Evolutionary conservation across 2,888 invertebrate genomes (phyloP).

Genomic region (Caenorhabditis sinica): DNA sequence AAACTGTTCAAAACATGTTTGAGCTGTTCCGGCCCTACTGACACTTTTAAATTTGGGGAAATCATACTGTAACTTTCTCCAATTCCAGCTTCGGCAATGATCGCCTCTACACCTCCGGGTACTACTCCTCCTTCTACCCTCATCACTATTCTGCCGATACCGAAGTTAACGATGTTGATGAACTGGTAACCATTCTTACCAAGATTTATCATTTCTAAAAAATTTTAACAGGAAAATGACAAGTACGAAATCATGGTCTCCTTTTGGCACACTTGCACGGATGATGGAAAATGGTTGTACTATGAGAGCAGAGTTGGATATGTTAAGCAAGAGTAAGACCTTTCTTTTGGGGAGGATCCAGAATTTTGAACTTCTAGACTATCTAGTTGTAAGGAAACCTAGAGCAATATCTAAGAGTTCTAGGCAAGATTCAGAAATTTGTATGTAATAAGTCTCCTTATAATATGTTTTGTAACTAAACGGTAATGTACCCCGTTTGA

Average conservation of each 20-base stretch:
- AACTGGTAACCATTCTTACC: not conserved
- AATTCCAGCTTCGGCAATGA: not conserved
- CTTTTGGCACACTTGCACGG: constrained; percentile 1
- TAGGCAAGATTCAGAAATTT: no score
- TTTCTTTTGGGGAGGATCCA: not conserved
- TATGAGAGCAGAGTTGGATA: constrained; percentile 10
- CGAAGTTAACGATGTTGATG: not conserved
- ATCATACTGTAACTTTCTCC: no score
- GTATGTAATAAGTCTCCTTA: no score
- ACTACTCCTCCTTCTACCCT: not conserved
- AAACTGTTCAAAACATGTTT: no score
- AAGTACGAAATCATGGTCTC: constrained; percentile 1
- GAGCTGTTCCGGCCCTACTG: no score
- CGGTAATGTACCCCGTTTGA: no score
- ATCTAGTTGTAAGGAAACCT: no score
- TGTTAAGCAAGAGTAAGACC: not conserved
- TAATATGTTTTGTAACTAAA: not conserved
- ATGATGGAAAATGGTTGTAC: not conserved
- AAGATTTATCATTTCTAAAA: not conserved
- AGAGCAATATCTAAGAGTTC: no score
- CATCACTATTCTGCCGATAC: not conserved
- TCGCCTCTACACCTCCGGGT: not conserved
- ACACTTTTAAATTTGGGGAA: no score
- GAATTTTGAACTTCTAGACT: no score
- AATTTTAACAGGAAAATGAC: not conserved